Base-by-base conservation (phyloP, 37 sponge, comb jelly and placozoan species). In the Bolinopsis microptera region DNA sequence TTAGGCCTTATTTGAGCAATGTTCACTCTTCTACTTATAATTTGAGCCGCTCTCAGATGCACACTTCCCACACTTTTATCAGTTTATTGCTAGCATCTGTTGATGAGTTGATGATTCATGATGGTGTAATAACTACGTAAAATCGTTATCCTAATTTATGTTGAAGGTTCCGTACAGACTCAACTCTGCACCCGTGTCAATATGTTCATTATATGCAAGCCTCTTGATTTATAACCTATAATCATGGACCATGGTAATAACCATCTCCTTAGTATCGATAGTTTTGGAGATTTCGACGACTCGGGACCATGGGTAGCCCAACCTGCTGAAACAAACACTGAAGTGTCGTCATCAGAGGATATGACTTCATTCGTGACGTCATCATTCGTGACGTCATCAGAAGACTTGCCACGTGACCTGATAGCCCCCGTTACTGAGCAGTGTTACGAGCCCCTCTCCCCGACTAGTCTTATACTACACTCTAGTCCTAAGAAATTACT, bases 201-300 rank as follows among this genome's bases (percentile, higher is more conserved):
- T n/a, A n/a, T n/a, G n/a, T n/a, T n/a, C n/a, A n/a, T n/a, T n/a
- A n/a, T n/a, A n/a, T n/a, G n/a, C n/a, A n/a, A n/a, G n/a, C n/a
- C n/a, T n/a, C n/a, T n/a, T n/a, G n/a, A n/a, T n/a, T n/a, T n/a
- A n/a, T n/a, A n/a, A n/a, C n/a, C n/a, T n/a, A n/a, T n/a, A n/a
- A n/a, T n/a, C n/a, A n/a, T n/a, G n/a, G n/a, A n/a, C n/a, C n/a
- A 48, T 13, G 61, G 9, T 48, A 13, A 13, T 5, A 48, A 21
- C 2, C 38, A 13, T 80, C 9, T 34, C 32, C 23, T 1, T 37
- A 80, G 82, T 22, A 30, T 30, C 23, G 82, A 80, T 80, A 80
- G 82, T 34, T 80, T 80, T 34, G 82, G 82, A 35, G 82, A 80
- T 16, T 80, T 80, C 30, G 82, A 80, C 38, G 26, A 70, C 26